Evolutionary conservation across 2,797 vertebrate species (phyloP).

Genomic region (Coregonus sp.): DNA sequence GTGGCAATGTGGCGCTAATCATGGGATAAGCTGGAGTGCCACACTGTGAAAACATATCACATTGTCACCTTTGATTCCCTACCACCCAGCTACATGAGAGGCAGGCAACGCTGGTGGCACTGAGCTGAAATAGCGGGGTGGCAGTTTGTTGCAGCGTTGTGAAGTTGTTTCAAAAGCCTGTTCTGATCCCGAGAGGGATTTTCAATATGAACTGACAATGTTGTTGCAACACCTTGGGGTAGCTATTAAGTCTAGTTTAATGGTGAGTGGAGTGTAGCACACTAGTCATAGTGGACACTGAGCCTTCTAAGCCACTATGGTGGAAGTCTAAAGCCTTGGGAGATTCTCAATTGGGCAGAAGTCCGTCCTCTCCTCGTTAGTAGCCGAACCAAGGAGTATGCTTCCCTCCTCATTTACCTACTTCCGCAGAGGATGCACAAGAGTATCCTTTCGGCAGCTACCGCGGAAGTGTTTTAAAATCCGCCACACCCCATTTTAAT

Average conservation of each 20-base stretch:
- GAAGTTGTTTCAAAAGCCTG: constrained; percentile 45
- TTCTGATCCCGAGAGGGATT: constrained; percentile 41
- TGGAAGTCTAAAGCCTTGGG: constrained; percentile 18
- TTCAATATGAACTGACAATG: constrained; percentile 45
- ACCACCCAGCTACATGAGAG: constrained; percentile 34
- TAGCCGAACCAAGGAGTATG: too few relatives aligned
- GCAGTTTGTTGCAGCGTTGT: constrained; percentile 37
- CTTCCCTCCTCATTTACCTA: too few relatives aligned
- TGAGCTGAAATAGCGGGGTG: constrained; percentile 53
- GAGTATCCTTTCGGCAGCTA: too few relatives aligned
- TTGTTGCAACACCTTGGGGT: constrained; percentile 44
- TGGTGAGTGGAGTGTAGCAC: constrained; percentile 39
- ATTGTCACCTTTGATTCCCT: constrained; percentile 72
- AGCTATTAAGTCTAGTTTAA: constrained; percentile 61
- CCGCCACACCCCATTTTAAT: too few relatives aligned
- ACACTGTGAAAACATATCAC: constrained; percentile 74
- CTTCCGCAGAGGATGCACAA: too few relatives aligned
- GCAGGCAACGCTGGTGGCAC: constrained; percentile 30
- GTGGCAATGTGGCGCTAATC: constrained; percentile 78
- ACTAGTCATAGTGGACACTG: constrained; percentile 41
- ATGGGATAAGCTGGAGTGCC: constrained; percentile 70
- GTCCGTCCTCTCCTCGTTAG: too few relatives aligned
- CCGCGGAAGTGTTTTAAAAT: too few relatives aligned
- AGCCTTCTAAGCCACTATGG: constrained; percentile 30
- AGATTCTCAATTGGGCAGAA: not conserved